phyloP scores from a whole-genome alignment of 1,140 invertebrate species.

The Drosophila orena region DNA sequence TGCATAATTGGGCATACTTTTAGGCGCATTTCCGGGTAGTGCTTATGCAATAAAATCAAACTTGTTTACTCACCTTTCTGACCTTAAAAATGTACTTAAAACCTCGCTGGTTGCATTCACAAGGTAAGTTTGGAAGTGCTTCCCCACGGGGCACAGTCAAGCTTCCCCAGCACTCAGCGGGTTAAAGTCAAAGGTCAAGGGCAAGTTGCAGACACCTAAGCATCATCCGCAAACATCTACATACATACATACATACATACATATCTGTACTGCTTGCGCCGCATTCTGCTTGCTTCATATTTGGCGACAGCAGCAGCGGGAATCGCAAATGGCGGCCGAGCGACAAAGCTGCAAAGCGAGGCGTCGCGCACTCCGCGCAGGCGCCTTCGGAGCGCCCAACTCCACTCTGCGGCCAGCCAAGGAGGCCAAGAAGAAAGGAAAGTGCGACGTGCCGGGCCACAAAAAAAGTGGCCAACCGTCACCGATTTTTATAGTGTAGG shows the following conservation, averaged over 20 bases:
- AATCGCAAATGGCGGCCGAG: constrained; percentile 71
- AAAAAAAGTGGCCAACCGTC: constrained; percentile 33
- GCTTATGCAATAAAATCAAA: too few relatives aligned
- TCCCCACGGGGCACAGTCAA: too few relatives aligned
- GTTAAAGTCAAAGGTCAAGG: constrained; percentile 55
- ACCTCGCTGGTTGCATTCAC: too few relatives aligned
- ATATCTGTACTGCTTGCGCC: constrained; percentile 53
- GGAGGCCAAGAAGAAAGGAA: neutral
- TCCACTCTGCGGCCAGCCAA: neutral
- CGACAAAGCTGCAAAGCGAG: constrained; percentile 73
- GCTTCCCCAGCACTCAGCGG: neutral
- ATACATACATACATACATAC: neutral
- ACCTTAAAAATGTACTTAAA: too few relatives aligned
- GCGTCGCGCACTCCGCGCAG: constrained; percentile 47
- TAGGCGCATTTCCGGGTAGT: too few relatives aligned
- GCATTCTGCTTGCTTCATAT: constrained; percentile 79
- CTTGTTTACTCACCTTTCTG: too few relatives aligned
- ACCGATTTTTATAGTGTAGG: constrained; percentile 54
- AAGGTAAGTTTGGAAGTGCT: too few relatives aligned
- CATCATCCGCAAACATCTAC: constrained; percentile 22
- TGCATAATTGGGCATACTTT: too few relatives aligned
- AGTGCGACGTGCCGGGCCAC: neutral
- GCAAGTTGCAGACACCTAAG: constrained; percentile 27
- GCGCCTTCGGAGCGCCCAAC: constrained; percentile 51
- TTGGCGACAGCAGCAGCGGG: constrained; percentile 65